Percentiles rank a stretch among this genome's conserved stretches.
These are phyloP conservation scores for Rhinoptilus africanus DNA, from an alignment of 2,113 vertebrate genomes.

Conservation along the genomic window DNA sequence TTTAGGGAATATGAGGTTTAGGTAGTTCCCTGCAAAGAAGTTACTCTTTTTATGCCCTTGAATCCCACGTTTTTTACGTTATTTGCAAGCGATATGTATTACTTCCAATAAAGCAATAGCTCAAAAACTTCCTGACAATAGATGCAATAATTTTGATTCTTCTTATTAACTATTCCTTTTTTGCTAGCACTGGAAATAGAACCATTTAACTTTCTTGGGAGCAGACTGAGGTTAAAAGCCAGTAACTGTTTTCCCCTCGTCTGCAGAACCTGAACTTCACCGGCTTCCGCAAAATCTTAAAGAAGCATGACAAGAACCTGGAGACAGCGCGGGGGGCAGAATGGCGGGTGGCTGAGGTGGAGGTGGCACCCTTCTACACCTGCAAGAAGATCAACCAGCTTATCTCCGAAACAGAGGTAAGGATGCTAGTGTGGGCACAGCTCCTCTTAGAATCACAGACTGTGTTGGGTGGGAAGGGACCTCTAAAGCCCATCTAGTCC, in stretches of 20 bases:
- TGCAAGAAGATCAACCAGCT: slow-evolving; percentile 99
- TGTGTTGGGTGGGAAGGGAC: no score
- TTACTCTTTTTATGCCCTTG: neutral
- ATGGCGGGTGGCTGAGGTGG: slow-evolving; percentile 95
- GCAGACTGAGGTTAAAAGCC: neutral
- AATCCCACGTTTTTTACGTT: neutral
- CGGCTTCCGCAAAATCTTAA: slow-evolving; percentile 97
- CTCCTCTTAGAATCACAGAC: neutral
- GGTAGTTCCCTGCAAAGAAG: neutral
- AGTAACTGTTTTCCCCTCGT: neutral
- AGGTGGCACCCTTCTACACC: slow-evolving; percentile 96
- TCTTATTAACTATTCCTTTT: neutral
- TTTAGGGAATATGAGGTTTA: neutral
- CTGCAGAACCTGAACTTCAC: slow-evolving; percentile 97
- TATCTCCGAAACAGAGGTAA: slow-evolving; percentile 96
- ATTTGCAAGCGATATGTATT: neutral
- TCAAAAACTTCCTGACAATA: neutral
- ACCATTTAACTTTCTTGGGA: neutral
- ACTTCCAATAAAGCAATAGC: neutral
- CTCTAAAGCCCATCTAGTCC: no score
- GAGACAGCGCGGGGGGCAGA: slow-evolving; percentile 92
- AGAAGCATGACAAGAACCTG: slow-evolving; percentile 99
- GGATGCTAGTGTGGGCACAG: neutral
- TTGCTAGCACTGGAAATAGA: neutral
- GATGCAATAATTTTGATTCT: neutral